Evolutionary conservation across 2,797 vertebrate genomes (phyloP).

Genomic region (Macroramphosus scolopax): DNA sequence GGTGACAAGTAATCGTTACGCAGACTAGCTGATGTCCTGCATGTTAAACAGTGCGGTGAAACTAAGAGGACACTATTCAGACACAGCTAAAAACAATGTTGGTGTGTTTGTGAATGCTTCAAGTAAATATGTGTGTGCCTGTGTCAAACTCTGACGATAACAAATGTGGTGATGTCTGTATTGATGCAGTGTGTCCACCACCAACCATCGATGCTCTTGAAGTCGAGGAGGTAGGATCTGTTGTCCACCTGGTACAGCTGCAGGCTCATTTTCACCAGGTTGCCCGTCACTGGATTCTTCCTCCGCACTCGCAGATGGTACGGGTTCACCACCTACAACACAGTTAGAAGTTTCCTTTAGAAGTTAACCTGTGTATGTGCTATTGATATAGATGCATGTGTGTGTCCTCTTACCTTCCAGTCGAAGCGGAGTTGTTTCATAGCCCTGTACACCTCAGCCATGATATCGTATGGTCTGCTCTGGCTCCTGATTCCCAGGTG

Average conservation of each 20-base stretch:
- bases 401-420: conserved; percentile 98
- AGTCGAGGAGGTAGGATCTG: conserved; percentile 95
- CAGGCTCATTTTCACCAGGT: conserved; percentile 97
- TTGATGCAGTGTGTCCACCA: conserved; percentile 12
- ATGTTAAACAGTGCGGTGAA: no score
- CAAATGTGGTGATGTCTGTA: no score
- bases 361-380: no score
- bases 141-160: no score
- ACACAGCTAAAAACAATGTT: no score
- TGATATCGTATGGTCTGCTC: conserved; percentile 96
- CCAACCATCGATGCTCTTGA: conserved; percentile 98
- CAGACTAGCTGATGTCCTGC: no score
- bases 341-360: no score
- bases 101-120: no score
- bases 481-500: conserved; percentile 97
- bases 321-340: conserved; percentile 98
- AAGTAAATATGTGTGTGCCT: no score
- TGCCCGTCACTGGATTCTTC: conserved; percentile 93
- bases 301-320: conserved; percentile 96
- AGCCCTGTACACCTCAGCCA: conserved; percentile 97
- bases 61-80: no score
- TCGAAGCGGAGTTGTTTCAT: conserved; percentile 98
- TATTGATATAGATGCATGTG: no score
- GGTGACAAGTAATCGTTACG: no score
- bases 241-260: conserved; percentile 99